phyloP scores from a whole-genome alignment of 2,888 invertebrate genomes.

The Chydorus sphaericus region DNA sequence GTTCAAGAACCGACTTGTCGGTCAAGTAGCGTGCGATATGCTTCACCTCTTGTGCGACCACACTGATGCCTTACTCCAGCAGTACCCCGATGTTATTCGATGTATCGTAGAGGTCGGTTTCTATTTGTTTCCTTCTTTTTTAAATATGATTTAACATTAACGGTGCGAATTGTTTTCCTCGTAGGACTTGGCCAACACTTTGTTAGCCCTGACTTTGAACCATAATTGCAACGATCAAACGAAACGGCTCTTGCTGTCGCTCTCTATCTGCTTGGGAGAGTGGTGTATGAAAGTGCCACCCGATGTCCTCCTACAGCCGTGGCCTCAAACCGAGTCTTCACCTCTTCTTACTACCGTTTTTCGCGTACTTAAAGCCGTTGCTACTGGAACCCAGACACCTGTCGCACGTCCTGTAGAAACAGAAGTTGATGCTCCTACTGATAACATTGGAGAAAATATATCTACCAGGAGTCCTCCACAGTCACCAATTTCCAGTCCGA shows the following conservation, averaged over 20 bases:
- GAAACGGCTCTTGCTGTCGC: constrained; percentile 57
- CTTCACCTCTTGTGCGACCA: constrained; percentile 64
- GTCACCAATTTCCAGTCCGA: background rate
- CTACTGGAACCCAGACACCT: constrained; percentile 23
- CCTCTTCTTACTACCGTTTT: constrained; percentile 15
- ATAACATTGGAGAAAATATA: constrained; percentile 8
- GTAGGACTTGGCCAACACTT: constrained; percentile 36
- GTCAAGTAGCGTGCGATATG: constrained; percentile 70
- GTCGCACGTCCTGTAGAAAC: background rate
- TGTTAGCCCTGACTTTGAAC: constrained; percentile 33
- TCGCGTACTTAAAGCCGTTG: constrained; percentile 30
- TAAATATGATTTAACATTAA: background rate
- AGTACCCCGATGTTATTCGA: constrained; percentile 57
- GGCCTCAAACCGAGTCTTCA: background rate
- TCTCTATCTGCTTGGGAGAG: constrained; percentile 79
- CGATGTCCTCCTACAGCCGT: constrained; percentile 22
- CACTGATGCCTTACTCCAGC: constrained; percentile 49
- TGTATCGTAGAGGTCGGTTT: constrained; percentile 38
- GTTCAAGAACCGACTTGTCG: constrained; percentile 66
- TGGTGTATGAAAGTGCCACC: constrained; percentile 72
- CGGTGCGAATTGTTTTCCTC: constrained; percentile 13
- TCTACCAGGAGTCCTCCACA: background rate
- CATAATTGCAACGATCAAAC: constrained; percentile 34
- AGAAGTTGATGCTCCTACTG: background rate
- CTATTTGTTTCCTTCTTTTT: constrained; percentile 5